Conservation (phyloP, 23 tunicate genomes). For the Oikopleura dioica region DNA sequence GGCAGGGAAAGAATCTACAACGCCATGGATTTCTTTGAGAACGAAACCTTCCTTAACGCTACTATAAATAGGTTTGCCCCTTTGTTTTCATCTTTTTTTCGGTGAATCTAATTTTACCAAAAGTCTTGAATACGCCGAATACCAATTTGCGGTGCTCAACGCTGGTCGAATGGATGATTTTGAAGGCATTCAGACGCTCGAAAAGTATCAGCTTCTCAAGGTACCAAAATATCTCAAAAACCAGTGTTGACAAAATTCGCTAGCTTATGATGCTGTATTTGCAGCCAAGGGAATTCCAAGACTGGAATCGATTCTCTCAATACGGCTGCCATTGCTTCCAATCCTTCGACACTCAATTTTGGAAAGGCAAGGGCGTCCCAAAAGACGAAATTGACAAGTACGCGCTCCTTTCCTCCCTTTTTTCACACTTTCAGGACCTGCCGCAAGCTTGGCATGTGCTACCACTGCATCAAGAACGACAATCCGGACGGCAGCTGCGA, state of each 20-base stretch:
- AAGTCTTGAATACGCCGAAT: background rate
- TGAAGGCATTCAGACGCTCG: background rate
- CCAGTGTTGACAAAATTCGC: no score
- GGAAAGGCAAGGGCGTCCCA: constrained; percentile 2
- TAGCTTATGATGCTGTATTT: background rate
- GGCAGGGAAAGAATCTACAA: background rate
- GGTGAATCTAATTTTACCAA: no score
- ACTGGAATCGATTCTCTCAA: background rate
- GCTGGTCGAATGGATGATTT: background rate
- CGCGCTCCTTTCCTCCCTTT: no score
- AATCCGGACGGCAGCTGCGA: background rate
- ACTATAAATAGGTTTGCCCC: background rate
- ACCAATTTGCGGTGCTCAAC: background rate
- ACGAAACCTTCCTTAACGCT: background rate
- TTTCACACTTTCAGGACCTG: background rate
- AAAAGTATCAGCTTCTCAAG: background rate
- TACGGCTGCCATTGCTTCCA: constrained; percentile 10
- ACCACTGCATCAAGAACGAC: background rate
- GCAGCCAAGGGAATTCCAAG: constrained; percentile 1
- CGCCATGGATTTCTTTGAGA: background rate
- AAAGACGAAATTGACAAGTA: constrained; percentile 11
- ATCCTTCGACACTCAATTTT: background rate
- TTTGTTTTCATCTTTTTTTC: no score
- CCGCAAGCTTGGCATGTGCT: background rate
- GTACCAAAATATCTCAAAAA: no score